Percentiles rank a stretch among this genome's conserved stretches.
phyloP scores from a whole-genome alignment of 1,140 invertebrate species.

The Drosophila orena region DNA sequence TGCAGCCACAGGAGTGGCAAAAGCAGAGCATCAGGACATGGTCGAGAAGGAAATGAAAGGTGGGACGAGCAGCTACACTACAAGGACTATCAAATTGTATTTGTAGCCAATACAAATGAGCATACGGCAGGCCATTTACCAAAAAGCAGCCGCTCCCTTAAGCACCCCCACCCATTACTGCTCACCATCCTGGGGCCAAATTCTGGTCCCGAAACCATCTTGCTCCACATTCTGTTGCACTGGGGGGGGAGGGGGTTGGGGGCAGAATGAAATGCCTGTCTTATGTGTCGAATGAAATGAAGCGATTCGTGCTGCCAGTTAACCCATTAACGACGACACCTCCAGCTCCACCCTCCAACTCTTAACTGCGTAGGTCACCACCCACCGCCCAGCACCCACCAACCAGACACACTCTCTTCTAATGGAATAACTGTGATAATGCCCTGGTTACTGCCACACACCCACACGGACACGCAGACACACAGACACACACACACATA shows the following conservation, averaged over 20 bases:
- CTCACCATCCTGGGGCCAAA: too few relatives aligned
- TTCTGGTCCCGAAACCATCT: not conserved
- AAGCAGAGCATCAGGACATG: conserved; percentile 3
- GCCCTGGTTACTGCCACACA: conserved; percentile 16
- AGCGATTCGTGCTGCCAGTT: conserved; percentile 72
- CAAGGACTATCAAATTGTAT: conserved; percentile 79
- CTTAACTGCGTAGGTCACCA: conserved; percentile 11
- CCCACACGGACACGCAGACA: conserved; percentile 4
- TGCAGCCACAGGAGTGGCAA: conserved; percentile 41
- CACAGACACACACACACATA: conserved; percentile 1
- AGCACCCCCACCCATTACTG: conserved; percentile 36
- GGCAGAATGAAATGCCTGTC: conserved; percentile 41
- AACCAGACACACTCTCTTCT: conserved; percentile 16
- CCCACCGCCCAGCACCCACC: not conserved
- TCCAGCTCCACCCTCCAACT: conserved; percentile 44
- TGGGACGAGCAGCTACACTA: conserved; percentile 10
- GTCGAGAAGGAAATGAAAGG: not conserved
- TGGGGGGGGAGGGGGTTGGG: too few relatives aligned
- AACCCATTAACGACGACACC: conserved; percentile 74
- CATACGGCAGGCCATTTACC: conserved; percentile 80
- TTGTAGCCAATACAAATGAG: conserved; percentile 82
- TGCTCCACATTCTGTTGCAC: conserved; percentile 9
- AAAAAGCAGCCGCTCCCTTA: conserved; percentile 54
- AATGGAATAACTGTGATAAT: conserved; percentile 55
- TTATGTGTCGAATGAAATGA: conserved; percentile 66